Base-by-base conservation (phyloP, 2,888 invertebrate species). In the Baronia brevicornis region DNA sequence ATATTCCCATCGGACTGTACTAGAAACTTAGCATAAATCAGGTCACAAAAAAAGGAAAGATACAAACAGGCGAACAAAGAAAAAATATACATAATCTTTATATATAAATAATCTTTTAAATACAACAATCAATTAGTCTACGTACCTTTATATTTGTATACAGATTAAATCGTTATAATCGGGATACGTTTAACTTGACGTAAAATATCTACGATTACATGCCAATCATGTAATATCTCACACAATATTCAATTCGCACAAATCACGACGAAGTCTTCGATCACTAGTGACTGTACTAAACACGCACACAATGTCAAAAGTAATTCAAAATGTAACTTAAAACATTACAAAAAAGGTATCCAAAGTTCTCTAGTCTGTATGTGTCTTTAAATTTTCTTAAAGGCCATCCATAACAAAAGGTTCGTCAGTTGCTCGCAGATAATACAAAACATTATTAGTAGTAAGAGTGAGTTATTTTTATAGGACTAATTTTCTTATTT, bases 21-120 rank as follows among this genome's bases (percentile, higher is more conserved):
- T n/a, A n/a, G 63, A 70, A 73, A 75, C 80, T 82, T 82, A 82
- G 74, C 74, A 69, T 75, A 80, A 80, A 80, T 82, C 82, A 82
- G 82, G 82, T 84, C 82, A 82, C 82, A 82, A 65, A 74, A n/a
- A n/a, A 80, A 75, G 73, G 72, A 77, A 71, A 65, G 65, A 69
- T 64, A 69, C 56, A 66, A 63, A 66, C n/a, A 61, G 58, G 27
- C 19, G 47, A 55, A 48, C 54, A 54, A 43, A 47, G 31, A 41
- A 41, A 43, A 36, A 43, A 42, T 38, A 40, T 38, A 38, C 41
- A 46, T 48, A 48, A 27, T 10, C 18, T 28, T 23, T 38, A 33
- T 30, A 29, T 35, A 17, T 29, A 34, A 15, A 35, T 18, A 21
- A 17, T 23, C 13, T 19, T 20, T 28, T 28, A 32, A 27, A 32